Conservation (phyloP, 2,797 vertebrate genomes). For the Sarcophilus harrisii region DNA sequence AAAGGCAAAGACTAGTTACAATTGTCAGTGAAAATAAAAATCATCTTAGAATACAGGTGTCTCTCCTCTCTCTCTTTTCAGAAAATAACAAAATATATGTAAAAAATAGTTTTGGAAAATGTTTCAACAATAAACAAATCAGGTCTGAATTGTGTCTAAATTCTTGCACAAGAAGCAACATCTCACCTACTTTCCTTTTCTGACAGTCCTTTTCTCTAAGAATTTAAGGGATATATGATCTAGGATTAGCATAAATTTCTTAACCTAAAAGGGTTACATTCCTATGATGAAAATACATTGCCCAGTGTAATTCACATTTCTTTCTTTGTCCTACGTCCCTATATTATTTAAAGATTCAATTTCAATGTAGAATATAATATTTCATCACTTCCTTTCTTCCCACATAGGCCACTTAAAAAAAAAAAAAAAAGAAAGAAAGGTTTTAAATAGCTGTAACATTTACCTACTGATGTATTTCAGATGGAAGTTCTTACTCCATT, state of each 20-base stretch:
- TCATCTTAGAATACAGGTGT: background rate
- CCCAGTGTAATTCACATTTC: conserved; percentile 30
- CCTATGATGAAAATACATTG: conserved; percentile 42
- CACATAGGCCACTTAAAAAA: background rate
- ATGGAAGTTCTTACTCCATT: conserved; percentile 7
- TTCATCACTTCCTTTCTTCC: conserved; percentile 1
- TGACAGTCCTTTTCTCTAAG: background rate
- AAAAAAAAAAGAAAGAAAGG: conserved; percentile 28
- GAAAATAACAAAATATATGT: background rate
- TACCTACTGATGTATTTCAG: background rate
- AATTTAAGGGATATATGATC: background rate
- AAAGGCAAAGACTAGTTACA: background rate
- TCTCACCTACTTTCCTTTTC: conserved; percentile 37
- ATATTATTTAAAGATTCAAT: conserved; percentile 44
- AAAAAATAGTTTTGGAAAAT: conserved; percentile 36
- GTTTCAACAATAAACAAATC: conserved; percentile 29
- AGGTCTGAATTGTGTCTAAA: conserved; percentile 4
- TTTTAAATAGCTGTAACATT: background rate
- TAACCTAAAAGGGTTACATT: conserved; percentile 38
- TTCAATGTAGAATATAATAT: conserved; percentile 36
- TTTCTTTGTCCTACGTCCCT: background rate
- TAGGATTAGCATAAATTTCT: conserved; percentile 2
- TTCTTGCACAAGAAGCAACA: background rate
- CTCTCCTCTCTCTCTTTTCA: conserved; percentile 22
- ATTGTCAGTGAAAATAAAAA: conserved; percentile 17